Evolutionary conservation across 1,140 invertebrate genomes (phyloP).

Genomic region (Hyposmocoma kahamanoa): DNA sequence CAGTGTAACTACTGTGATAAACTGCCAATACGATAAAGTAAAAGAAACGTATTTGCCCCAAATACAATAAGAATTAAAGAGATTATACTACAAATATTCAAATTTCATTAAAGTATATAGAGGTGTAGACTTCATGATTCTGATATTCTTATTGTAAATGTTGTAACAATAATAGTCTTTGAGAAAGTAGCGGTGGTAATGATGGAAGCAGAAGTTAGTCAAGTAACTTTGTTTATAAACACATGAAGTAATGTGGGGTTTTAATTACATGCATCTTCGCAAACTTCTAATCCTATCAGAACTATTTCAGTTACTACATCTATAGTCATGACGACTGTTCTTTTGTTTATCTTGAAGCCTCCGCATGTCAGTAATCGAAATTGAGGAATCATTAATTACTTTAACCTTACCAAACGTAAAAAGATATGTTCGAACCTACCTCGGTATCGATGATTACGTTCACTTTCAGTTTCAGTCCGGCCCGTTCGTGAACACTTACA

Average conservation of each 20-base stretch:
- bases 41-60: background rate
- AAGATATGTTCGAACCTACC: slow-evolving; percentile 63
- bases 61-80: slow-evolving; percentile 19
- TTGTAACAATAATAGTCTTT: slow-evolving; percentile 16
- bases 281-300: slow-evolving; percentile 53
- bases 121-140: slow-evolving; percentile 11
- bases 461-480: slow-evolving; percentile 45
- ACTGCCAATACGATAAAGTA: slow-evolving; percentile 4
- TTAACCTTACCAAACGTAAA: slow-evolving; percentile 23
- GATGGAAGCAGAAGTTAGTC: slow-evolving; percentile 62
- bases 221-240: slow-evolving; percentile 72
- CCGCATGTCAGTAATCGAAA: slow-evolving; percentile 59
- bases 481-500: slow-evolving; percentile 57
- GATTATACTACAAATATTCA: background rate
- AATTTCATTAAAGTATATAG: too few species aligned
- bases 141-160: slow-evolving; percentile 44
- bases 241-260: slow-evolving; percentile 69
- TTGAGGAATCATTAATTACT: slow-evolving; percentile 51
- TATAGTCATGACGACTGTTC: slow-evolving; percentile 70
- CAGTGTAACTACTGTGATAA: slow-evolving; percentile 13
- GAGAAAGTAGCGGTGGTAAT: slow-evolving; percentile 40
- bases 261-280: slow-evolving; percentile 58
- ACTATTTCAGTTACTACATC: slow-evolving; percentile 43
- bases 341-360: slow-evolving; percentile 54
- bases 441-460: slow-evolving; percentile 58